Evolutionary conservation across 2,888 invertebrate genomes (phyloP), one percentile per base, ranked within the genome.

Genomic region (Lasioglossum zephyrum): DNA sequence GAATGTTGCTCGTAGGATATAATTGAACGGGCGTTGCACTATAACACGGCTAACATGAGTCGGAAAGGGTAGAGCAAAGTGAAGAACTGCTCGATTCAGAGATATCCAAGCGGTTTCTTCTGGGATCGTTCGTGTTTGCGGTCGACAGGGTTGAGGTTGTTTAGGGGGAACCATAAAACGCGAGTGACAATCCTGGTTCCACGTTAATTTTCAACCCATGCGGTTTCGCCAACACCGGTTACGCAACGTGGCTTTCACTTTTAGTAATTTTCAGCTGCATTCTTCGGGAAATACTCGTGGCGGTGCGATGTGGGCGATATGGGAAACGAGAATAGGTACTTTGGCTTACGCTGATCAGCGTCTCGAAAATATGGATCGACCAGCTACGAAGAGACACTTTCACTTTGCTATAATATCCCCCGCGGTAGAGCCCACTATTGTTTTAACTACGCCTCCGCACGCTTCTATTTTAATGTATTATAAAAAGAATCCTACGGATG

Each of bases 171-270:
- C 18, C 26, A 31, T 44, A 77, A 69, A 57, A 36, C 39, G 41
- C 47, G 44, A 76, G 63, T 36, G 81, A 76, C 76, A 82, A 76
- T 66, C 75, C 26, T 26, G 31, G 72, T 66, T 53, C 66, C 66
- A 66, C 47, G 36, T 69, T 70, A 69, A 47, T 77, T 73, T 82
- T 16, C 73, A 81, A 16, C 26, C 60, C 22, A n/a, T 44, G 53
- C 73, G 22, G 41, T 26, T 36, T n/a, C 44, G 22, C 47, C 13
- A 44, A 26, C 8, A n/a, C 13, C 22, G n/a, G 36, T 82, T 82
- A 53, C 77, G 18, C 47, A 84, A 84, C 41, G 18, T 0, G 66
- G 26, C 84, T 84, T 82, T 84, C 84, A 73, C 83, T 84, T 77
- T 66, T 60, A 49, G 44, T 77, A 73, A 69, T 82, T 84, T 84